Percentiles rank a stretch among this genome's conserved stretches.
Evolutionary conservation across 2,113 vertebrate species (phyloP).

Genomic region (Myiagra hebetior): DNA sequence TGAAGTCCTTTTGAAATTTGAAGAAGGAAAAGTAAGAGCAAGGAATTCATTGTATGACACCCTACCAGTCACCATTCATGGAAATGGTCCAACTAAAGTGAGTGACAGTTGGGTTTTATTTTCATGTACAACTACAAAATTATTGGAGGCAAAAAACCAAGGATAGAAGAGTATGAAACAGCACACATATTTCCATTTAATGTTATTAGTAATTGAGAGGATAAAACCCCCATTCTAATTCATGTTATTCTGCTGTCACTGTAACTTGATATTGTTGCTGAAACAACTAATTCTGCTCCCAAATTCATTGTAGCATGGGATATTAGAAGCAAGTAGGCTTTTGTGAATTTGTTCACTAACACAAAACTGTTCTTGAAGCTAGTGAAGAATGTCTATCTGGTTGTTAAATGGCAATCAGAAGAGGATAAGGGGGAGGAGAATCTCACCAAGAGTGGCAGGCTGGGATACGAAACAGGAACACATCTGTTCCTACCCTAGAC

Average conservation of each 20-base stretch:
- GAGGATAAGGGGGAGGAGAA: not conserved
- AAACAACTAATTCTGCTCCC: not conserved
- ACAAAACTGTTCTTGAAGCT: not conserved
- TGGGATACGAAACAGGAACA: not conserved
- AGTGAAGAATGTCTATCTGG: not conserved
- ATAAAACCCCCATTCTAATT: not conserved
- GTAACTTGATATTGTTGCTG: not conserved
- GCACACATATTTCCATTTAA: not conserved
- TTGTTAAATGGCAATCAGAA: not conserved
- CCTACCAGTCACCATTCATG: conserved; percentile 86
- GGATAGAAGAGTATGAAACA: not conserved
- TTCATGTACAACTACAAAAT: not conserved
- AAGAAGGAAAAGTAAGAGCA: conserved; percentile 84
- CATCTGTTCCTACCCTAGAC: not conserved
- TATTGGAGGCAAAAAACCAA: not conserved
- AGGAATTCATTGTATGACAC: conserved; percentile 91
- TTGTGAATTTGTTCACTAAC: not conserved
- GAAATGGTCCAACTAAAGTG: conserved; percentile 95
- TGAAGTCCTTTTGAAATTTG: conserved; percentile 94
- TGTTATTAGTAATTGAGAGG: not conserved
- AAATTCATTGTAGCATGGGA: not conserved
- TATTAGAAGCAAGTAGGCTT: not conserved
- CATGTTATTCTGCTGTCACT: not conserved
- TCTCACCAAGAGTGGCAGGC: not conserved
- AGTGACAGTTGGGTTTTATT: conserved; percentile 32